Percentiles rank a stretch among this genome's conserved stretches.
phyloP scores from a whole-genome alignment of 2,888 invertebrate species.

The Morpho achilles region DNA sequence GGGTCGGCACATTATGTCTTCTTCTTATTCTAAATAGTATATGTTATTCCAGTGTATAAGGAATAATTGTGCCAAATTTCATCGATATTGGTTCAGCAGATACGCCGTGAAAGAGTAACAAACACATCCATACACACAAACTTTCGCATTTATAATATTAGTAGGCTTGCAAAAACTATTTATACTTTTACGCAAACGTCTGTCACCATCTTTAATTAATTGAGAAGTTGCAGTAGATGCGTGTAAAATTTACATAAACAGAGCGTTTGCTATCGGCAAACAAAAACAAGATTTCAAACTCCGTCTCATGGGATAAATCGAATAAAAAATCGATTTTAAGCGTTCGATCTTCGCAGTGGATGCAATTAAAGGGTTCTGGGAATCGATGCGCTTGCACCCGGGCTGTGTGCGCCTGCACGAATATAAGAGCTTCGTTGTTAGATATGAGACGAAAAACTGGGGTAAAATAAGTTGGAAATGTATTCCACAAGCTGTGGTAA shows the following conservation, averaged over 20 bases:
- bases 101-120: too few relatives aligned
- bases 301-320: slow-evolving; percentile 69
- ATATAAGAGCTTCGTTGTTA: slow-evolving; percentile 33
- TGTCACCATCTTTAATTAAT: slow-evolving; percentile 49
- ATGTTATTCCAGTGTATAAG: too few relatives aligned
- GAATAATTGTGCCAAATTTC: too few relatives aligned
- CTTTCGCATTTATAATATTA: too few relatives aligned
- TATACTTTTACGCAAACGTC: slow-evolving; percentile 6
- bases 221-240: slow-evolving; percentile 74
- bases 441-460: slow-evolving; percentile 35
- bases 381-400: slow-evolving; percentile 48
- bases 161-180: too few relatives aligned
- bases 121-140: too few relatives aligned
- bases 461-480: too few relatives aligned
- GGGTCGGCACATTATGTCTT: too few relatives aligned
- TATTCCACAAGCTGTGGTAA: too few relatives aligned
- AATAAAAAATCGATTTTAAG: slow-evolving; percentile 77
- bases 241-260: slow-evolving; percentile 77
- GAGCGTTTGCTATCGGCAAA: slow-evolving; percentile 65
- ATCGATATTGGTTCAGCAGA: too few relatives aligned
- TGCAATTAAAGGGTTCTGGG: slow-evolving; percentile 77
- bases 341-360: slow-evolving; percentile 74
- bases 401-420: slow-evolving; percentile 47
- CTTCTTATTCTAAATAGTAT: too few relatives aligned
- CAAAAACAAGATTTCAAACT: slow-evolving; percentile 65